Evolutionary conservation across 1,140 invertebrate genomes (phyloP), one percentile per base, ranked within the genome.

Genomic region (Drosophila sulfurigaster): DNA sequence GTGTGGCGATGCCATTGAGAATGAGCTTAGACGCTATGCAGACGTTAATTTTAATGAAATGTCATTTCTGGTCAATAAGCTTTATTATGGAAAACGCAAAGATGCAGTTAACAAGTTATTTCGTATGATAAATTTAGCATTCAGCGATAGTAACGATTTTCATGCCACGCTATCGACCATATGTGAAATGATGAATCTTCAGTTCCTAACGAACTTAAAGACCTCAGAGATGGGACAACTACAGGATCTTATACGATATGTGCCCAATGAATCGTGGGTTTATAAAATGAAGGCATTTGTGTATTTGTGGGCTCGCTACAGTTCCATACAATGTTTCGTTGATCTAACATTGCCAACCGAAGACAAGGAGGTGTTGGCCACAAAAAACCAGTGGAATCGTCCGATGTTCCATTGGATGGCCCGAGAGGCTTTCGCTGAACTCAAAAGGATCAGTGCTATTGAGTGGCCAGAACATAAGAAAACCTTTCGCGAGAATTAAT

Each of bases 321-420:
- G 32, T 6, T 15, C 46, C n/a, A 43, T 72, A 3, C 68, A 45
- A 7, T 20, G 1, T 0, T 6, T 25, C 2, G 7, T 35, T 3
- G 10, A 64, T 15, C 6, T 16, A 7, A 25, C 1, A 6, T 10
- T 16, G 5, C 16, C 3, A 3, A 2, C 8, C 2, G 11, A 11
- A 0, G 35, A 13, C 0, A 48, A 6, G 35, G 16, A 56, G 2
- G 15, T 28, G 3, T 13, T 35, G 2, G 10, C 28, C 8, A 70
- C 68, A 0, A 1, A 25, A 0, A 49, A 16, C 0, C 52, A 77
- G 25, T 87, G 83, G 82, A 35, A 62, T 1, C 62, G 20, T 15
- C 52, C 73, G 8, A 13, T 78, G 5, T 70, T 87, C n/a, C 85
- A 88, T 38, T 88, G 83, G 83, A 6, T 85, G 11, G 70, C 85